Evolutionary conservation across 2,888 invertebrate genomes (phyloP).

Genomic region (Callyntrura guangdongensis): DNA sequence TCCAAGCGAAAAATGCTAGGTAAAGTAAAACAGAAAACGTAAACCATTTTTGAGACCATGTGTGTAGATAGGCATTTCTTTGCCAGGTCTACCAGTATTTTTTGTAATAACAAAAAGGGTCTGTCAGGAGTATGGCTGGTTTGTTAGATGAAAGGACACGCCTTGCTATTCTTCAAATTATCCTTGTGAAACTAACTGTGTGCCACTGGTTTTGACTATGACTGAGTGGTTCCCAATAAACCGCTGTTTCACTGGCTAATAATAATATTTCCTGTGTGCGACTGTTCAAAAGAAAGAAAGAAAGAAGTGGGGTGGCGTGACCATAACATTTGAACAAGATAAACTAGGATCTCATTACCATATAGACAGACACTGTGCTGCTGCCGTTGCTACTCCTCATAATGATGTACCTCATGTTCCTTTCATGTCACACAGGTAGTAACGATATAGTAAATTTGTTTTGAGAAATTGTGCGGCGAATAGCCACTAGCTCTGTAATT

Average conservation of each 20-base stretch:
- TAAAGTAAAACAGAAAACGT: background rate
- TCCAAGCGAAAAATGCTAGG: background rate
- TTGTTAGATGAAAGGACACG: slow-evolving; percentile 61
- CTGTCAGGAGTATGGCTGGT: slow-evolving; percentile 14
- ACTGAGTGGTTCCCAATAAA: slow-evolving; percentile 43
- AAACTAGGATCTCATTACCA: slow-evolving; percentile 9
- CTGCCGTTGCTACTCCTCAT: background rate
- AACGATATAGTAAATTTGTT: background rate
- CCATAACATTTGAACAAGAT: background rate
- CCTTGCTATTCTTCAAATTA: slow-evolving; percentile 61
- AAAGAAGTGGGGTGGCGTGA: background rate
- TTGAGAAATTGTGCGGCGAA: background rate
- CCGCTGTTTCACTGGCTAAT: slow-evolving; percentile 38
- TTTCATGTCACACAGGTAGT: slow-evolving; percentile 1
- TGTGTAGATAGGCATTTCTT: background rate
- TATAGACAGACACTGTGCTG: background rate
- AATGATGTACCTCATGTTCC: background rate
- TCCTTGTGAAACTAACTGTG: slow-evolving; percentile 21
- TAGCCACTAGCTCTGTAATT: background rate
- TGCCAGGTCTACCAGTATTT: slow-evolving; percentile 2
- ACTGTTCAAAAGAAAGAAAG: background rate
- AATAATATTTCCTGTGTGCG: slow-evolving; percentile 29
- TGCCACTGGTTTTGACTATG: slow-evolving; percentile 64
- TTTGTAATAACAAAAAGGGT: background rate
- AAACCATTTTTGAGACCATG: background rate